Evolutionary conservation across 2,797 vertebrate species (phyloP).

Genomic region (Cygnus olor): DNA sequence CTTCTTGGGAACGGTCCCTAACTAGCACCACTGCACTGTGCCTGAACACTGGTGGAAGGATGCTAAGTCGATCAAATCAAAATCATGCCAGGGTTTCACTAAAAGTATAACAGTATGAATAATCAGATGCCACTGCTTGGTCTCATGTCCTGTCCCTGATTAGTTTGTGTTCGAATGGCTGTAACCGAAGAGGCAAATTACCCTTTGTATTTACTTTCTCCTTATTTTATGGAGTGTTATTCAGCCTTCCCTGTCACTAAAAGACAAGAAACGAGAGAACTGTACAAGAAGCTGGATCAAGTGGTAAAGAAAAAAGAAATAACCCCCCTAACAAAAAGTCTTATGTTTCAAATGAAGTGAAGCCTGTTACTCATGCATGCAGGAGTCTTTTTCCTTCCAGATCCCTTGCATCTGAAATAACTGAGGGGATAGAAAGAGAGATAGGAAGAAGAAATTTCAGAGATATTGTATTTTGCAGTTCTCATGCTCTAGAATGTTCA

Average conservation of each 20-base stretch:
- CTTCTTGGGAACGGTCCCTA: not conserved
- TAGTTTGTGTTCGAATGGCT: not conserved
- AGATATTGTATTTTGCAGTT: not conserved
- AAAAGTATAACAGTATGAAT: not conserved
- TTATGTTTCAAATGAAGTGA: not conserved
- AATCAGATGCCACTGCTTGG: not conserved
- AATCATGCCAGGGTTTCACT: not conserved
- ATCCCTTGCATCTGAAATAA: not conserved
- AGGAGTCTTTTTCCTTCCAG: not conserved
- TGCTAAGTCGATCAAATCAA: not conserved
- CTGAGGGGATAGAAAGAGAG: not conserved
- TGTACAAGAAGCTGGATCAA: not conserved
- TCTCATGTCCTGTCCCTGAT: not conserved
- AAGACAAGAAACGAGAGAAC: not conserved
- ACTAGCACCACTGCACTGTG: not conserved
- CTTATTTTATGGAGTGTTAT: not conserved
- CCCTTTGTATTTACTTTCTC: not conserved
- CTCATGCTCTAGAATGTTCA: not conserved
- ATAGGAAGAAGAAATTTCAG: not conserved
- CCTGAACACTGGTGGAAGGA: not conserved
- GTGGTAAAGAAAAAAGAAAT: not conserved
- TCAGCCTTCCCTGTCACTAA: not conserved
- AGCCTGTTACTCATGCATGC: not conserved
- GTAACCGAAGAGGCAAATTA: not conserved
- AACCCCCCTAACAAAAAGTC: not conserved